Evolutionary conservation across 2,888 invertebrate genomes (phyloP), one percentile per base, ranked within the genome.

Genomic region (Megastigmus dorsalis): DNA sequence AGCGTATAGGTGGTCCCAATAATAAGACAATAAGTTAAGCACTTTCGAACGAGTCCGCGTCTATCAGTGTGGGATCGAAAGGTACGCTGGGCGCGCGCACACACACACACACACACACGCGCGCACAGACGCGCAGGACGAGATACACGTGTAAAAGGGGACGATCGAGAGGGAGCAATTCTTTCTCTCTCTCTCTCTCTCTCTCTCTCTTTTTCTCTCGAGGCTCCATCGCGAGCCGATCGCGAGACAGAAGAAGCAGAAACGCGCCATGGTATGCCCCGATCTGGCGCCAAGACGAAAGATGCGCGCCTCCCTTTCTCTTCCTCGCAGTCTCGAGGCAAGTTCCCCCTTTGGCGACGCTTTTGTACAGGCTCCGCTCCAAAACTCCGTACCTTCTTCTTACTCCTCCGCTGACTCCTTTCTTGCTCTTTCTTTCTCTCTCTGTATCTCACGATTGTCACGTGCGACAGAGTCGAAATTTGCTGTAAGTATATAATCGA

Each of bases 21-120:
- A 85, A 86, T 85, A 86, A 83, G 84, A 84, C 84, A 84, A 85
- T 85, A 85, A 84, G 83, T 83, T 83, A 79, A 80, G 76, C 78
- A 79, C 79, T 78, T 69, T 79, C 77, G 80, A 78, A 79, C 76
- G 75, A 72, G 77, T 77, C 79, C 15, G 45, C 28, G 15, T 9
- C 76, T 82, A 83, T 84, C 83, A 82, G 82, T 83, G 84, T 83
- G 82, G 82, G 81, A 84, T 84, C 83, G 81, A 83, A 82, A 83
- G n/a, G n/a, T n/a, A n/a, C 81, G 82, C 80, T 5, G 28, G 20
- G 28, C 54, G 5, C 55, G 30, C 10, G 48, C 50, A 45, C 15
- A 77, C 75, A 78, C 74, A 77, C 60, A 59, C 66, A 69, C 55
- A 13, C 33, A 36, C 55, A 13, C 33, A 36, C 54, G 5, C 55